Evolutionary conservation across 2,797 vertebrate species (phyloP), one percentile per base, ranked within the genome.

Genomic region (Pantherophis alleghaniensis): DNA sequence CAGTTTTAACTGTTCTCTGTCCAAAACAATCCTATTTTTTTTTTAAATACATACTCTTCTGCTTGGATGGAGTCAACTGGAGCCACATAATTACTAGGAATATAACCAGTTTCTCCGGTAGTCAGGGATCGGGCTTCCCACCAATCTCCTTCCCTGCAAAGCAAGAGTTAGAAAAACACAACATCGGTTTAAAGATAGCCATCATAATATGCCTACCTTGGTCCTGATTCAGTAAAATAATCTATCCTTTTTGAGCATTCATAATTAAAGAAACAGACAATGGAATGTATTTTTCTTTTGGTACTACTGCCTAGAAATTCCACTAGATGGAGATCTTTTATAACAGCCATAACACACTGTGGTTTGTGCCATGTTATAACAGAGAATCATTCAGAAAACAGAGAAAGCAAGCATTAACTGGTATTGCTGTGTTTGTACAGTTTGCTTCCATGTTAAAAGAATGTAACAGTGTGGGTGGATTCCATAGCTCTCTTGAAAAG

Each of bases 61-160:
- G 99, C 99, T 96, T 99, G 99, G 97, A 99, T 99, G 88, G 99
- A 99, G 97, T 99, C 98, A 51, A 99, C 99, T 13, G 99, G 99
- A 97, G 99, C 99, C 97, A 99, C 99, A 79, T 99, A 99, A 97
- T 99, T 99, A 97, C 99, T 99, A 97, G 99, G 99, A 97, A 99
- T 99, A 97, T 99, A 99, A 95, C 99, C 99, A 1, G 98, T 99
- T 96, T 98, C 98, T 26, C 99, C 99, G 6, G 99, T 99, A 93
- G 98, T 98, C 97, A 99, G 97, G 55, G 99, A 99, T 74, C 99
- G 98, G 42, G 99, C 99, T 69, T 99, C 99, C 99, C 99, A 99
- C 99, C 99, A 99, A 94, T 99, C 99, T 92, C 99, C 99, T 98
- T 99, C 99, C 96, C 99, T 99, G 98, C 7, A 96, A 96, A 94